A percentile compares a stretch with the other conserved stretches of the same genome.
These are phyloP conservation scores for Neocrepidodera transversa DNA, from an alignment of 2,888 invertebrate genomes.

Conservation along the genomic window DNA sequence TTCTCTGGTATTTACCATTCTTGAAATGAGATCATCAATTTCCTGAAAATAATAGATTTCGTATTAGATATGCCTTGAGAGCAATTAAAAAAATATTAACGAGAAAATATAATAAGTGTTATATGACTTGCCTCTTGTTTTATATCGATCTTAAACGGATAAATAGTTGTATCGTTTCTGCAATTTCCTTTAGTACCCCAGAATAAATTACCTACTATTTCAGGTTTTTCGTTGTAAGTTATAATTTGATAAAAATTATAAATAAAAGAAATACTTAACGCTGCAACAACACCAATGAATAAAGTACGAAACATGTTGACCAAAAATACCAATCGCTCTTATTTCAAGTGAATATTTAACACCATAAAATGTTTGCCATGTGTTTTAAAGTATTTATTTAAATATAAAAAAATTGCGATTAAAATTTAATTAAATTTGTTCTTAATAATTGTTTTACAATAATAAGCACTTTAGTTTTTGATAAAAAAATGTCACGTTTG, in stretches of 20 bases:
- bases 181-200: slow-evolving; percentile 66
- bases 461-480: too few relatives aligned
- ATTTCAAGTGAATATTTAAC: too few relatives aligned
- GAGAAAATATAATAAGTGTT: too few relatives aligned
- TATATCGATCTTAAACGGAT: slow-evolving; percentile 66
- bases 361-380: too few relatives aligned
- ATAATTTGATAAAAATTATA: background rate
- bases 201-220: slow-evolving; percentile 56
- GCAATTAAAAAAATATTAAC: too few relatives aligned
- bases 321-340: too few relatives aligned
- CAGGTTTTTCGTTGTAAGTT: background rate
- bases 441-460: too few relatives aligned
- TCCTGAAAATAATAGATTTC: slow-evolving; percentile 4
- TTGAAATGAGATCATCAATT: slow-evolving; percentile 33
- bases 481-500: too few relatives aligned
- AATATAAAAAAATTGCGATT: too few relatives aligned
- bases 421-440: too few relatives aligned
- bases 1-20: slow-evolving; percentile 61
- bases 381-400: too few relatives aligned
- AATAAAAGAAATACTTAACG: background rate
- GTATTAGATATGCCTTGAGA: too few relatives aligned
- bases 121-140: slow-evolving; percentile 66
- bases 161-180: slow-evolving; percentile 62
- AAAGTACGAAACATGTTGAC: background rate
- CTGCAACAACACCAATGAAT: background rate